Base-by-base conservation (phyloP, 2,797 vertebrate genomes). In the Parauchenoglanis ngamensis region DNA sequence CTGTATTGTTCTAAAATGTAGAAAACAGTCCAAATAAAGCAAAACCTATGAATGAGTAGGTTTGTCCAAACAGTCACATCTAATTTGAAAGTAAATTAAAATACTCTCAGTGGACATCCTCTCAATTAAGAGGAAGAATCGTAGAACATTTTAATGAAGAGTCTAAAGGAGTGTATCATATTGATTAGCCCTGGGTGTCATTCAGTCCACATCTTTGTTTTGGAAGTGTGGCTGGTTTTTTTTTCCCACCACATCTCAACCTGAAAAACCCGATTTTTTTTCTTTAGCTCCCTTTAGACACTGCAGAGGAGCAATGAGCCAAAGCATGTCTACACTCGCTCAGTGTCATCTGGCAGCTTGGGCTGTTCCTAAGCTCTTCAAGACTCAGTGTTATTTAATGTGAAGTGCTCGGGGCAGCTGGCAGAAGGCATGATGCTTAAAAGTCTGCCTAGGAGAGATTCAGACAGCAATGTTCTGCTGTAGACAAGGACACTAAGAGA, bases 311-410 rank as follows among this genome's bases (percentile, higher is more conserved):
- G 13, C 49, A 35, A 6, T 52, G 59, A 67, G 70, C 40, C 57
- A 23, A 25, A 70, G 49, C 73, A 59, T 63, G 72, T 65, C 72
- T 28, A 40, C 49, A 59, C 40, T 70, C 19, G 63, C 65, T 70
- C 5, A 19, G 63, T 59, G 73, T 31, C 70, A 28, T 44, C 65
- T 54, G 72, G 59, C 70, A 77, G 61, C 59, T 82, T 73, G 77
- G 40, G 40, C 40, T 86, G 79, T 87, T 57, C 81, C 56, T 61
- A 40, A n/a, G 70, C 68, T 85, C 84, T 56, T 78, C 52, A 78
- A 57, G 17, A 31, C 49, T 56, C 87, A 52, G 1, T 25, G 90
- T 92, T 93, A 89, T 87, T 57, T 92, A 91, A 93, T 63, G 46
- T 87, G 88, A 87, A 54, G 85, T 61, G 78, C 83, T 52, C 40